Evolutionary conservation across 53 echinoderm and acorn worm species (phyloP).

Genomic region (Hippasteria phrygiana): DNA sequence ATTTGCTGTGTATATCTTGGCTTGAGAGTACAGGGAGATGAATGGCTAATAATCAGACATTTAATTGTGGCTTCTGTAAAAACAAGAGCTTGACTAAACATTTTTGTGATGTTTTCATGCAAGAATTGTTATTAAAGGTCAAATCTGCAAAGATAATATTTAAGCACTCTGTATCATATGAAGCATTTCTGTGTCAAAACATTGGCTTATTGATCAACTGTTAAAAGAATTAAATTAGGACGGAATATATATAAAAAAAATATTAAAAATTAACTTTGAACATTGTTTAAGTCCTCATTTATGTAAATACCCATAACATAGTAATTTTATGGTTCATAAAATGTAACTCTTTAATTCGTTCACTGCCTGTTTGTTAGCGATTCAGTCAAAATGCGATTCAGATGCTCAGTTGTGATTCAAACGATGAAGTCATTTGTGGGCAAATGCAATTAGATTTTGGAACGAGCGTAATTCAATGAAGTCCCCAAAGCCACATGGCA

Average conservation of each 20-base stretch:
- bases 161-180: no score
- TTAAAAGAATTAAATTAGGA: no score
- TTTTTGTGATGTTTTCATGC: background rate
- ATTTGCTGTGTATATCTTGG: background rate
- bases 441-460: slow-evolving; percentile 41
- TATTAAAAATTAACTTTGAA: no score
- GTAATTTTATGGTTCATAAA: no score
- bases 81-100: background rate
- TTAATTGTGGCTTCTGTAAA: background rate
- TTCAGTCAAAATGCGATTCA: background rate
- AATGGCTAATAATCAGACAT: background rate
- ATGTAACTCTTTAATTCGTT: no score
- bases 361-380: background rate
- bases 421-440: background rate
- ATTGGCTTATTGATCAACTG: no score
- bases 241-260: no score
- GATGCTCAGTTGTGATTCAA: background rate
- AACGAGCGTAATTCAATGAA: slow-evolving; percentile 3
- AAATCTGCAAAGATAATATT: no score
- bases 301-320: no score
- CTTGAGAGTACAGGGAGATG: background rate
- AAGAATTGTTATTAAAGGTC: no score
- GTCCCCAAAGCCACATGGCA: slow-evolving; percentile 10
- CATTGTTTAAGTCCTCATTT: no score
- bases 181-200: no score